phyloP scores from a whole-genome alignment of 2,888 invertebrate species.

The Cyclophora albipunctata region DNA sequence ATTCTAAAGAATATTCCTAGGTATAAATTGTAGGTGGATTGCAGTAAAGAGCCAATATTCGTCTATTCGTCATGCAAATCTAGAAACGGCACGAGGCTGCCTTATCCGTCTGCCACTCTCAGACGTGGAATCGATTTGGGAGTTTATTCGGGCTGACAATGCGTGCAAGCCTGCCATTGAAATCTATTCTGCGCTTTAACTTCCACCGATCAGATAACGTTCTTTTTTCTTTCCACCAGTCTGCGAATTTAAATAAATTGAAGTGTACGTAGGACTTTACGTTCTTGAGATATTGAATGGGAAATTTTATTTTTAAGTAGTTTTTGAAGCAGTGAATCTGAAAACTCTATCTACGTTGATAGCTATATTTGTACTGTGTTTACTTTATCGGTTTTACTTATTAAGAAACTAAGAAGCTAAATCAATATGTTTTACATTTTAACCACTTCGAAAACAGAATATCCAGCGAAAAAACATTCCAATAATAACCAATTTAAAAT shows the following conservation, averaged over 20 bases:
- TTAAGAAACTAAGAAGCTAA: no score
- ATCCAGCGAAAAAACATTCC: no score
- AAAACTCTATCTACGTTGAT: no score
- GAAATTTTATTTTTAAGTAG: no score
- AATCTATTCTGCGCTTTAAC: constrained; percentile 52
- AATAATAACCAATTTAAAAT: no score
- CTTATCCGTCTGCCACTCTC: constrained; percentile 67
- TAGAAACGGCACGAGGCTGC: constrained; percentile 46
- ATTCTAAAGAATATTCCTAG: constrained; percentile 3
- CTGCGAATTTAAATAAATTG: not conserved
- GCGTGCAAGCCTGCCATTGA: constrained; percentile 52
- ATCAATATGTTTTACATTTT: no score
- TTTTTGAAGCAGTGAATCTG: no score
- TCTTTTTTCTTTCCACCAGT: constrained; percentile 6
- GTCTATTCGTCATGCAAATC: constrained; percentile 69
- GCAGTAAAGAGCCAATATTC: constrained; percentile 41
- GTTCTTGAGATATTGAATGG: no score
- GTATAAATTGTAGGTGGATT: constrained; percentile 6
- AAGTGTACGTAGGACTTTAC: no score
- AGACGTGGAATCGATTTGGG: constrained; percentile 71
- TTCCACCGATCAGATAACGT: constrained; percentile 11
- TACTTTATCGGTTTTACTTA: no score
- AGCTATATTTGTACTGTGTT: no score
- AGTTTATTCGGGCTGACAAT: constrained; percentile 72
- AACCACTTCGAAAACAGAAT: no score